These are phyloP conservation scores for Megastigmus dorsalis DNA, from an alignment of 2,888 invertebrate species.

Conservation along the genomic window DNA sequence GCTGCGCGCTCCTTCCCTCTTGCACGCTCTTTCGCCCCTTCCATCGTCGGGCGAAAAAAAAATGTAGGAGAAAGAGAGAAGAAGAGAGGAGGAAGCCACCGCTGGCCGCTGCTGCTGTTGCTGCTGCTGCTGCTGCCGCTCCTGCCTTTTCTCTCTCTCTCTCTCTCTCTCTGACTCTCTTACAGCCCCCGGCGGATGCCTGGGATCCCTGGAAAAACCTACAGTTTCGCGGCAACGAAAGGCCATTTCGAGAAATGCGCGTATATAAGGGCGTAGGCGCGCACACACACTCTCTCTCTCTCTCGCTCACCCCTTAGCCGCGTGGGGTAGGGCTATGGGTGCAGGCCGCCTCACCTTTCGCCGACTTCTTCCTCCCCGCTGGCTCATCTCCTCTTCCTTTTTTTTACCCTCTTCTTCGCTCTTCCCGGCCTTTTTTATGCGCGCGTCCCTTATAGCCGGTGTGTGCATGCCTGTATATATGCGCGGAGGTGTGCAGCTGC, in stretches of 20 bases:
- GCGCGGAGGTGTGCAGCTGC: too few species aligned
- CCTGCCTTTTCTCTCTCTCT: constrained; percentile 41
- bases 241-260: constrained; percentile 51
- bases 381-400: too few species aligned
- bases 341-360: constrained; percentile 20
- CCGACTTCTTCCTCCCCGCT: too few species aligned
- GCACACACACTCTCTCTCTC: too few species aligned
- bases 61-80: too few species aligned
- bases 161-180: constrained; percentile 9
- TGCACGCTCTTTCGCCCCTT: too few species aligned
- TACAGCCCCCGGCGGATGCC: background rate
- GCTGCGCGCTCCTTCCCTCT: too few species aligned
- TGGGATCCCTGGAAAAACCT: constrained; percentile 50
- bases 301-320: too few species aligned
- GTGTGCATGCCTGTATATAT: background rate
- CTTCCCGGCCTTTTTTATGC: constrained; percentile 60
- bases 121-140: constrained; percentile 6
- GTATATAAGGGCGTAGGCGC: constrained; percentile 49
- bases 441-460: constrained; percentile 37
- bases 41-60: constrained; percentile 27
- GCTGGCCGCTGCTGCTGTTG: background rate
- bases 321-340: background rate
- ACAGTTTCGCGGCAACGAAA: constrained; percentile 49
- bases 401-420: background rate
- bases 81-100: background rate